Evolutionary conservation across 1,140 invertebrate genomes (phyloP).

Genomic region (Papilio aristodemus): DNA sequence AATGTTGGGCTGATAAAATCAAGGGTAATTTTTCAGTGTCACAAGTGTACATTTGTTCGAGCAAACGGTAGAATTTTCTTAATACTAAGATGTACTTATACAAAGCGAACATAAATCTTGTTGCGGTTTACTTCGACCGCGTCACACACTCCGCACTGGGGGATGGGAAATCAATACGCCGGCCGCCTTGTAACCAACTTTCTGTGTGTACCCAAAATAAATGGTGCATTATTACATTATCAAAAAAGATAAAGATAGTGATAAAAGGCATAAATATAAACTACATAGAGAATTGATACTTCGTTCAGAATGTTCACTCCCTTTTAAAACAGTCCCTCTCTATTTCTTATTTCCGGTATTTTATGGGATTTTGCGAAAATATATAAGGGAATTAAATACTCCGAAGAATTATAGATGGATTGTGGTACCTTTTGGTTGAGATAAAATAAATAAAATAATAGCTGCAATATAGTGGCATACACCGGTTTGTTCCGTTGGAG

Average conservation of each 20-base stretch:
- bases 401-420: too few relatives aligned
- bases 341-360: too few relatives aligned
- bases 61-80: not conserved
- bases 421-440: too few relatives aligned
- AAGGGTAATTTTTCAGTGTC: conserved; percentile 17
- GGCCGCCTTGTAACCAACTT: conserved; percentile 1
- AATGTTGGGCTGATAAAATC: conserved; percentile 12
- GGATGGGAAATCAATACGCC: conserved; percentile 12
- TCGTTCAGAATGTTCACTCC: too few relatives aligned
- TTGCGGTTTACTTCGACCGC: conserved; percentile 6
- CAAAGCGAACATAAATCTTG: conserved; percentile 5
- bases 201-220: conserved; percentile 3
- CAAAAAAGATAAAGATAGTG: not conserved
- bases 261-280: not conserved
- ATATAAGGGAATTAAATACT: too few relatives aligned
- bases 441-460: too few relatives aligned
- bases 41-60: not conserved
- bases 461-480: too few relatives aligned
- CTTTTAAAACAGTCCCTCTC: too few relatives aligned
- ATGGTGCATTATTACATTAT: not conserved
- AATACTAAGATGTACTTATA: not conserved
- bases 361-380: too few relatives aligned
- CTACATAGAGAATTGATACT: too few relatives aligned
- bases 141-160: not conserved
- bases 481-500: too few relatives aligned